phyloP scores from a whole-genome alignment of 2,113 vertebrate species.

The Cyanoramphus novaezelandiae region DNA sequence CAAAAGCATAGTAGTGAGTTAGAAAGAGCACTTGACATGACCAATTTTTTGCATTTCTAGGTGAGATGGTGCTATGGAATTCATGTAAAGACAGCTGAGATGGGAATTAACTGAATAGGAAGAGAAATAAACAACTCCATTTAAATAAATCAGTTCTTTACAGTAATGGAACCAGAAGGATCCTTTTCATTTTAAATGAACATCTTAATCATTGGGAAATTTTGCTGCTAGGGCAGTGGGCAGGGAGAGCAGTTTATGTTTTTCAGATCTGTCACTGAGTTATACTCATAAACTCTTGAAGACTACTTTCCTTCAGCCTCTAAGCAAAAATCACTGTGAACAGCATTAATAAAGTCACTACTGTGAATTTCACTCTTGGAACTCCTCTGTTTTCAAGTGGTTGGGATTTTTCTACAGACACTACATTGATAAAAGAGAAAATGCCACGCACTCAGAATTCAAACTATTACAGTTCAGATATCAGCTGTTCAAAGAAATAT shows the following conservation, averaged over 20 bases:
- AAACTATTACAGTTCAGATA: background rate
- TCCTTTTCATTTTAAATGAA: background rate
- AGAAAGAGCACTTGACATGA: background rate
- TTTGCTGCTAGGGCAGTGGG: background rate
- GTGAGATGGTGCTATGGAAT: background rate
- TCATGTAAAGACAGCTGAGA: background rate
- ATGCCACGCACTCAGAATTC: background rate
- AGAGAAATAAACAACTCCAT: background rate
- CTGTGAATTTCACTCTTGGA: background rate
- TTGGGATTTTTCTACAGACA: background rate
- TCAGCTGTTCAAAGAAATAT: background rate
- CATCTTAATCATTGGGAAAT: background rate
- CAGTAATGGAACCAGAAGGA: background rate
- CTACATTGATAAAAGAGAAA: background rate
- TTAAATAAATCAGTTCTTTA: background rate
- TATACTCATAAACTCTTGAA: background rate
- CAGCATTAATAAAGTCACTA: background rate
- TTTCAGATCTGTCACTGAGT: background rate
- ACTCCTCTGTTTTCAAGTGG: background rate
- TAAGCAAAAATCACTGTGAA: conserved; percentile 12
- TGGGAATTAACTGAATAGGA: background rate
- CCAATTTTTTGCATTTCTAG: background rate
- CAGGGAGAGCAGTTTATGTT: background rate
- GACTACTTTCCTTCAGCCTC: background rate
- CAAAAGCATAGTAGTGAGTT: background rate